Evolutionary conservation across 23 tunicate species (phyloP).

Genomic region (Oikopleura albicans): DNA sequence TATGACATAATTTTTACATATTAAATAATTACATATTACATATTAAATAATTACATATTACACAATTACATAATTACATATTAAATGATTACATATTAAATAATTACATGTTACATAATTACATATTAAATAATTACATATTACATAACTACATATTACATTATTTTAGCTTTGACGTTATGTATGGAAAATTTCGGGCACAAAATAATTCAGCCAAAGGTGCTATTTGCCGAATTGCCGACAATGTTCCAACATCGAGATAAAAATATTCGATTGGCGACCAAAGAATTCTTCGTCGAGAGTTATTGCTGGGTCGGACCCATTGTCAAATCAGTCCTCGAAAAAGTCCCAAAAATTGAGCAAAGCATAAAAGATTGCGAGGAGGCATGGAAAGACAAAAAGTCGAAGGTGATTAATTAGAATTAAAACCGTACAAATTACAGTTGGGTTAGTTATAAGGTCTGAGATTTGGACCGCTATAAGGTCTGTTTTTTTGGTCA

Average conservation of each 20-base stretch:
- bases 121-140: no score
- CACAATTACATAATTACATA: no score
- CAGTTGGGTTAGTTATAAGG: no score
- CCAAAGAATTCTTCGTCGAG: slow-evolving; percentile 51
- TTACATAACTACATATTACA: no score
- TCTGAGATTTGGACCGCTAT: no score
- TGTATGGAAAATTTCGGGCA: slow-evolving; percentile 52
- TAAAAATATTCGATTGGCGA: slow-evolving; percentile 54
- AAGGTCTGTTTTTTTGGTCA: no score
- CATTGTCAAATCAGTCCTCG: slow-evolving; percentile 47
- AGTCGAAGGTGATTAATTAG: slow-evolving; percentile 13
- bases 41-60: no score
- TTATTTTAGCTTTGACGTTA: not conserved
- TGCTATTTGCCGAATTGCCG: slow-evolving; percentile 29
- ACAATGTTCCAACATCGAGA: slow-evolving; percentile 71
- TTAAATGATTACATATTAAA: no score
- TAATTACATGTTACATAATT: no score
- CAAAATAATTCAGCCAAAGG: slow-evolving; percentile 60
- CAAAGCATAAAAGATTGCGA: slow-evolving; percentile 31
- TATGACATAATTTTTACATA: no score
- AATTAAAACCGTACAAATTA: no score
- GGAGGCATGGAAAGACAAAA: slow-evolving; percentile 7
- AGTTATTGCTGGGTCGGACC: slow-evolving; percentile 74
- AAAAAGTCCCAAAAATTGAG: slow-evolving; percentile 52
- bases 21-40: no score